Evolutionary conservation across 2,888 invertebrate genomes (phyloP).

Genomic region (Xanthia icteritia): DNA sequence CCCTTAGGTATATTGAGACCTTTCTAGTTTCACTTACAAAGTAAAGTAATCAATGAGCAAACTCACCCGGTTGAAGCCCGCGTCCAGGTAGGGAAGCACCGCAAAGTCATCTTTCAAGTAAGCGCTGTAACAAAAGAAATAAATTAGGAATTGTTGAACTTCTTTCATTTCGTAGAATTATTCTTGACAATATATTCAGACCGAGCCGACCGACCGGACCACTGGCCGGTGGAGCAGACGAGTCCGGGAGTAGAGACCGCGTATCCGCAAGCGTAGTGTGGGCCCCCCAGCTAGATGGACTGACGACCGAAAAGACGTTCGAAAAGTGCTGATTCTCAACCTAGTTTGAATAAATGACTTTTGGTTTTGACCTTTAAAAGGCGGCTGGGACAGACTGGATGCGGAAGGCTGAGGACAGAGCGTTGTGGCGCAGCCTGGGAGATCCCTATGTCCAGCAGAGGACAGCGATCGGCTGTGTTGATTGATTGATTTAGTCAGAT

Average conservation of each 20-base stretch:
- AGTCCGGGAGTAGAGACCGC: neutral
- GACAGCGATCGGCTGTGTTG: too few species aligned
- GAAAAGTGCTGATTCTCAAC: too few species aligned
- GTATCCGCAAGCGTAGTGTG: neutral
- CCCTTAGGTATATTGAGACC: neutral
- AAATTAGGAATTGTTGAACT: constrained; percentile 16
- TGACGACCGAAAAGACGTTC: too few species aligned
- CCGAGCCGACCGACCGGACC: neutral
- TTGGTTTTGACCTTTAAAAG: neutral
- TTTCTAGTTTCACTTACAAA: neutral
- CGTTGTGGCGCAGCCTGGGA: neutral
- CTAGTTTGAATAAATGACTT: too few species aligned
- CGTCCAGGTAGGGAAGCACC: constrained; percentile 94
- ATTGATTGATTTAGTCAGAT: too few species aligned
- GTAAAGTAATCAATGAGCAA: neutral
- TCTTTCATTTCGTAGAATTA: neutral
- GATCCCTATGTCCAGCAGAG: too few species aligned
- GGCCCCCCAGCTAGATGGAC: too few species aligned
- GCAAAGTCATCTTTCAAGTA: constrained; percentile 96
- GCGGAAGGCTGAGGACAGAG: neutral
- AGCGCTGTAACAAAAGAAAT: constrained; percentile 91
- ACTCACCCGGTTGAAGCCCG: constrained; percentile 97
- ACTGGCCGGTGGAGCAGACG: neutral
- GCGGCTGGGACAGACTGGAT: neutral
- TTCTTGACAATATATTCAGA: neutral